Base-by-base conservation (phyloP, 2,113 vertebrate genomes). In the Ondatra zibethicus region DNA sequence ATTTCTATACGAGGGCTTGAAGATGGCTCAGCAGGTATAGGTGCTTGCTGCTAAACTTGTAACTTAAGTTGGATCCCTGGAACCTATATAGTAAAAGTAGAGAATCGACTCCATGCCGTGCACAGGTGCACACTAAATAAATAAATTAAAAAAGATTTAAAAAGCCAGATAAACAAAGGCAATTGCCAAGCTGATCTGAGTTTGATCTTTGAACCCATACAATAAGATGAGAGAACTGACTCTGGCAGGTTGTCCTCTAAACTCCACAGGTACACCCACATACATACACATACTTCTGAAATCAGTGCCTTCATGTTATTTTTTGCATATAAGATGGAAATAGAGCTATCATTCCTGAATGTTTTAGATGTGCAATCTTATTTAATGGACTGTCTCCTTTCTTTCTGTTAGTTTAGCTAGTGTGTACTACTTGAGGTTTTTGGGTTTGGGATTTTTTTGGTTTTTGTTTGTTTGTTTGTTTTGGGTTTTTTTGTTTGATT, bases 331-430 rank as follows among this genome's bases (percentile, higher is more conserved):
- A 76, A 96, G 17, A 61, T 91, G 23, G 50, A 89, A 86, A 63
- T 86, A 23, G 23, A 92, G 66, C 39, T 94, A 55, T 91, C 81
- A 42, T 96, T 95, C 29, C 55, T 91, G 29, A 93, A 89, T 92
- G 47, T 31, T 36, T 93, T 92, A 93, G 4, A 82, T 94, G 36
- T 25, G 39, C 86, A 50, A 92, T 93, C 78, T 86, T 76, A 52
- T 88, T 97, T 91, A 76, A 70, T 94, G 29, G 36, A 72, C 70
- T 72, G 17, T 36, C 36, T 70, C 36, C 70, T 72, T 72, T 72
- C 68, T 96, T 78, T 93, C 6, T 63, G 92, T 93, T n/a, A 93
- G 3, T 88, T 93, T 94, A 88, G 47, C 63, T 93, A 80, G 42
- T 36, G 47, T 92, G 12, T 96, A n/a, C 87, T 92, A 45, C 88